phyloP scores from a whole-genome alignment of 2,888 invertebrate genomes.

The Melitaea athalia region DNA sequence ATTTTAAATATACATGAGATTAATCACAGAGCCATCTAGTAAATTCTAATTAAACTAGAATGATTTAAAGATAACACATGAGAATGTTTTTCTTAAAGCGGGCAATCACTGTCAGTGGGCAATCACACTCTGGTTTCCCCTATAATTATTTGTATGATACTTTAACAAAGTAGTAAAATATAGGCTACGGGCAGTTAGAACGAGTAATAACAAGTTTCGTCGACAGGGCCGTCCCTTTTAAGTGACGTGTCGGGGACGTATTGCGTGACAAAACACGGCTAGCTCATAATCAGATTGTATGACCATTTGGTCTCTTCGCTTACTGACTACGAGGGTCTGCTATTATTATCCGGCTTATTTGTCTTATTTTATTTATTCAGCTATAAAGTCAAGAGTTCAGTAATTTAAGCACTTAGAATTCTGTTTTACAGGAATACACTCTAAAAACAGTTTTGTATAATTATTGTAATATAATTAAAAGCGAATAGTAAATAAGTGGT shows the following conservation, averaged over 20 bases:
- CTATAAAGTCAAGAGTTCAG: not conserved
- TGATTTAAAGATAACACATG: too few species aligned
- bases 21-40: too few species aligned
- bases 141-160: conserved; percentile 31
- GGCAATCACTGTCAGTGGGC: too few species aligned
- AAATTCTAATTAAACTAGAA: too few species aligned
- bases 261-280: conserved; percentile 31
- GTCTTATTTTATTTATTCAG: not conserved
- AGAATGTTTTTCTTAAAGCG: too few species aligned
- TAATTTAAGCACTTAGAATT: too few species aligned
- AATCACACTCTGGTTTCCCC: too few species aligned
- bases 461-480: too few species aligned
- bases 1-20: too few species aligned
- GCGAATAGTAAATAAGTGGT: too few species aligned
- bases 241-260: conserved; percentile 31
- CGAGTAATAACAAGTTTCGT: conserved; percentile 35
- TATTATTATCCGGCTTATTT: not conserved
- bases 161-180: conserved; percentile 37
- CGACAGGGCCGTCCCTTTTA: conserved; percentile 37
- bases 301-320: conserved; percentile 27
- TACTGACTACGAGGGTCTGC: conserved; percentile 5
- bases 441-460: too few species aligned
- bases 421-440: too few species aligned
- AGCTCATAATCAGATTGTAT: conserved; percentile 29
- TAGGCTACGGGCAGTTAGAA: conserved; percentile 33